A percentile compares a stretch with the other conserved stretches of the same genome.
These are phyloP conservation scores for Hemithea aestivaria DNA, from an alignment of 2,888 invertebrate species.

Conservation along the genomic window DNA sequence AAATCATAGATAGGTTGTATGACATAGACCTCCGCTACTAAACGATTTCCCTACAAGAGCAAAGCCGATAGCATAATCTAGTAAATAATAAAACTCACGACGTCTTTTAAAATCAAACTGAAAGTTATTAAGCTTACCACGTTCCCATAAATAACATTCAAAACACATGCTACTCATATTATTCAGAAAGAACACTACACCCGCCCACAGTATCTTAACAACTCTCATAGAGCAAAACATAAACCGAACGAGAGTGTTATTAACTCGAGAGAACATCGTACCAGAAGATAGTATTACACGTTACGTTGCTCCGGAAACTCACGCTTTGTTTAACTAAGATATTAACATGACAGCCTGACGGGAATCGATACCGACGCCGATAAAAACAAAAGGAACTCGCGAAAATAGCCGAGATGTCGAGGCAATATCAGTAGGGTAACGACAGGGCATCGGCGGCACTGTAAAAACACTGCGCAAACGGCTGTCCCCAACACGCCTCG, in stretches of 20 bases:
- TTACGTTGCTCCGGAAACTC: constrained; percentile 8
- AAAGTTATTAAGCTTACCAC: too few relatives aligned
- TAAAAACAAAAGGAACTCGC: constrained; percentile 26
- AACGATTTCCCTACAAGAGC: too few relatives aligned
- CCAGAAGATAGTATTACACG: constrained; percentile 6
- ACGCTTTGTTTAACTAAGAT: constrained; percentile 18
- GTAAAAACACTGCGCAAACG: constrained; percentile 62
- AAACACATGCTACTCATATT: too few relatives aligned
- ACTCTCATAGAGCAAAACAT: constrained; percentile 1
- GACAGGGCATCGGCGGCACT: constrained; percentile 42
- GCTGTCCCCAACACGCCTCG: constrained; percentile 58
- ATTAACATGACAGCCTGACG: constrained; percentile 14
- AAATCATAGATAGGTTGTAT: too few relatives aligned
- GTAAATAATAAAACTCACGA: too few relatives aligned
- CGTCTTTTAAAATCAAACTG: too few relatives aligned
- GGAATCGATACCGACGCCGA: constrained; percentile 13
- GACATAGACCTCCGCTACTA: too few relatives aligned
- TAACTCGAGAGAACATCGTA: constrained; percentile 3
- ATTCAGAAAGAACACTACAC: too few relatives aligned
- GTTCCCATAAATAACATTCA: too few relatives aligned
- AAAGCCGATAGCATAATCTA: too few relatives aligned
- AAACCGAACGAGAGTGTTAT: constrained; percentile 2
- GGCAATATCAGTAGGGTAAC: constrained; percentile 44
- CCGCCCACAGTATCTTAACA: not conserved
- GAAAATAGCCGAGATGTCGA: constrained; percentile 31